phyloP scores from a whole-genome alignment of 2,113 vertebrate species.

The Indri indri region DNA sequence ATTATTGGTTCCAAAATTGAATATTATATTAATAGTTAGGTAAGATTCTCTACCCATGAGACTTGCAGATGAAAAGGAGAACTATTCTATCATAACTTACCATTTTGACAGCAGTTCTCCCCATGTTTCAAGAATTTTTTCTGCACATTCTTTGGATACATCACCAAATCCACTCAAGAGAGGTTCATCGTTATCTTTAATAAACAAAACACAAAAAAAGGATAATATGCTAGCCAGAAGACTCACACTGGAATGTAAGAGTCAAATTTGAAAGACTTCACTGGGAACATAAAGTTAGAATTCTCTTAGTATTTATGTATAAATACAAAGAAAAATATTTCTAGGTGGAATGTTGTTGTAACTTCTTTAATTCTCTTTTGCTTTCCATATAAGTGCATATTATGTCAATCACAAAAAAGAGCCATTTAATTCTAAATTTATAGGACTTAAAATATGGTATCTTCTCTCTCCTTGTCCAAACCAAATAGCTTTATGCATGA shows the following conservation, averaged over 20 bases:
- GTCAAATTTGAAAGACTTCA: slow-evolving; percentile 39
- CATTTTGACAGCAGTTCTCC: slow-evolving; percentile 98
- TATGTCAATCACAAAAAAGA: neutral
- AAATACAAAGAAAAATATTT: slow-evolving; percentile 33
- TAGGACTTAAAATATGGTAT: neutral
- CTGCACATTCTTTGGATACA: slow-evolving; percentile 98
- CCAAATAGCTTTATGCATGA: neutral
- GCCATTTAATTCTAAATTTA: slow-evolving; percentile 26
- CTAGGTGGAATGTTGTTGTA: neutral
- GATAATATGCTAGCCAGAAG: neutral
- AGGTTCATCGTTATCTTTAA: slow-evolving; percentile 97
- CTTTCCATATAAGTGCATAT: neutral
- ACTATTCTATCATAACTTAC: slow-evolving; percentile 84
- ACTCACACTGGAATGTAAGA: neutral
- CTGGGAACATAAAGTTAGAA: neutral
- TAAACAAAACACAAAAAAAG: slow-evolving; percentile 63
- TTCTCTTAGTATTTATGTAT: neutral
- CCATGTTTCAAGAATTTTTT: slow-evolving; percentile 99
- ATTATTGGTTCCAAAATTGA: slow-evolving; percentile 16
- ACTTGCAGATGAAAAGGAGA: neutral
- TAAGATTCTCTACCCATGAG: neutral
- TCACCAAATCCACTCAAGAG: slow-evolving; percentile 97
- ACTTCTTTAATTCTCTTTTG: slow-evolving; percentile 6
- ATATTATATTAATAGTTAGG: neutral
- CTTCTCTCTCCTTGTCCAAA: neutral